Evolutionary conservation across 2,888 invertebrate genomes (phyloP).

Genomic region (Melanophora roralis): DNA sequence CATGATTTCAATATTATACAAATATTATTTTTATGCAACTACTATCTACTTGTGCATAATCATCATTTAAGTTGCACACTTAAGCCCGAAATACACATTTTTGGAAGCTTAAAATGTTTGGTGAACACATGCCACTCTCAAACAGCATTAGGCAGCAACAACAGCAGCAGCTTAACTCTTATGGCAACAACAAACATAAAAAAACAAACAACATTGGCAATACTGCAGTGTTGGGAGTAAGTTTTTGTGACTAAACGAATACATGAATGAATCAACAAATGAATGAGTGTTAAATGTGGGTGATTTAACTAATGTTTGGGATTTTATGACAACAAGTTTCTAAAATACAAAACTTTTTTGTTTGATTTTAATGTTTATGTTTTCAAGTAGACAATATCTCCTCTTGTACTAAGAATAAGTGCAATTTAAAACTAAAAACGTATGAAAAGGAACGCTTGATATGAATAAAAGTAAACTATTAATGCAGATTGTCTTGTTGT

Average conservation of each 20-base stretch:
- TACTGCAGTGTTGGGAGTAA: constrained; percentile 33
- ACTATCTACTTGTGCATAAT: no score
- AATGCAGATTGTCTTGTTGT: constrained; percentile 14
- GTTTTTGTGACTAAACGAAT: not conserved
- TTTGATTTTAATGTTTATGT: not conserved
- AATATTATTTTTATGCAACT: constrained; percentile 56
- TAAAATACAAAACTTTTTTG: not conserved
- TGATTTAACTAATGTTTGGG: constrained; percentile 39
- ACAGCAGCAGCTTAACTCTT: constrained; percentile 15
- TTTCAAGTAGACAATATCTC: constrained; percentile 6
- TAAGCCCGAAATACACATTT: constrained; percentile 6
- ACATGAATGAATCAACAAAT: not conserved
- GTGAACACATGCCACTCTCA: constrained; percentile 48
- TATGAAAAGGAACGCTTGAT: not conserved
- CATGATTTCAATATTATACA: constrained; percentile 58
- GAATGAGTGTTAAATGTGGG: constrained; percentile 45
- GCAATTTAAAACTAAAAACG: constrained; percentile 30
- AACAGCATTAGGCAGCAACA: constrained; percentile 9
- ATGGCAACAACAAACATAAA: constrained; percentile 17
- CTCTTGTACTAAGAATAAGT: constrained; percentile 36
- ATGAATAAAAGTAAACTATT: not conserved
- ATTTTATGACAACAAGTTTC: not conserved
- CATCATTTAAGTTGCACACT: constrained; percentile 44
- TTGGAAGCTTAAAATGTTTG: constrained; percentile 33
- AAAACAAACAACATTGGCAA: not conserved